These are phyloP conservation scores for Aurelia aurita complex sp. Pacific DNA, from an alignment of 30 jellyfish, hydroid and myxozoan genomes.

Conservation along the genomic window DNA sequence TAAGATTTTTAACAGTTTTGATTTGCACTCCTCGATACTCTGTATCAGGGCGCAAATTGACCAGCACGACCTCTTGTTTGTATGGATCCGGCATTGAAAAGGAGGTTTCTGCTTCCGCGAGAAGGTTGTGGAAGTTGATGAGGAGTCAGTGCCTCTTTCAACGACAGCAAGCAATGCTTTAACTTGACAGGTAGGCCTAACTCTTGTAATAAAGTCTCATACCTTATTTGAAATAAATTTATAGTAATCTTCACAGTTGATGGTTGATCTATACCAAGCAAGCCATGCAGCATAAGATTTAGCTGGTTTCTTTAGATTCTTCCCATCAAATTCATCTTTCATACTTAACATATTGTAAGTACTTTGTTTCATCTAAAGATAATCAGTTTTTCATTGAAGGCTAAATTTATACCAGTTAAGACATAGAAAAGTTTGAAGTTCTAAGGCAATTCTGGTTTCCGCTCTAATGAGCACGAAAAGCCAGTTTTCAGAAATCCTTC, in stretches of 20 bases:
- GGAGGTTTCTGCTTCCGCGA: too few relatives aligned
- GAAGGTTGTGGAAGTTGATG: too few relatives aligned
- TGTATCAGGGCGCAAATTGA: too few relatives aligned
- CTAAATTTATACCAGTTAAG: not conserved
- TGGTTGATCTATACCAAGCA: constrained; percentile 88
- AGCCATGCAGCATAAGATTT: constrained; percentile 86
- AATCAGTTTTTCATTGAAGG: not conserved
- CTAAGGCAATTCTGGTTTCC: too few relatives aligned
- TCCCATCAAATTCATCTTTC: constrained; percentile 3
- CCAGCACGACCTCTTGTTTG: too few relatives aligned
- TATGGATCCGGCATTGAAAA: too few relatives aligned
- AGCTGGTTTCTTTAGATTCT: constrained; percentile 30
- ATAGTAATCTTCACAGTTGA: constrained; percentile 75
- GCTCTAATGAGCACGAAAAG: too few relatives aligned
- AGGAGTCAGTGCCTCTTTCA: too few relatives aligned
- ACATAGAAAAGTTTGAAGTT: not conserved
- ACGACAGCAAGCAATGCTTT: too few relatives aligned
- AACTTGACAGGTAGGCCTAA: not conserved
- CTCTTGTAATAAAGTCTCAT: not conserved
- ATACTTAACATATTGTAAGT: constrained; percentile 14
- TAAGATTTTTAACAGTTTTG: too few relatives aligned
- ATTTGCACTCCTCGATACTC: too few relatives aligned
- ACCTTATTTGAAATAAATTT: constrained; percentile 74
- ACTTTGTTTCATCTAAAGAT: constrained; percentile 21
- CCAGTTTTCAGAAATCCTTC: too few relatives aligned